A percentile compares a stretch with the other conserved stretches of the same genome.
Evolutionary conservation across 1,140 invertebrate species (phyloP).

Genomic region (Ephestia elutella): DNA sequence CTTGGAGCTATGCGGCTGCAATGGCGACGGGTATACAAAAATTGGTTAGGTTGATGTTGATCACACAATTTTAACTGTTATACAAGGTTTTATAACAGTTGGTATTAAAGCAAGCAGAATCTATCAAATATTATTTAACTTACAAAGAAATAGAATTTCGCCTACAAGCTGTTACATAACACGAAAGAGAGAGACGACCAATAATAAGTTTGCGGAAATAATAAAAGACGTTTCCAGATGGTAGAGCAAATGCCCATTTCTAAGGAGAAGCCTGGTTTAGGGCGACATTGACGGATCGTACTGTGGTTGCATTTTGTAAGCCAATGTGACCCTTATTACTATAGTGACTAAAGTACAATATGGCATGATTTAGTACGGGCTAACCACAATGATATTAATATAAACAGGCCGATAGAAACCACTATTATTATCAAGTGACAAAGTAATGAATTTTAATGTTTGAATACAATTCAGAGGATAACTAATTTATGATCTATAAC

Average conservation of each 20-base stretch:
- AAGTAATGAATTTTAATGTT: background rate
- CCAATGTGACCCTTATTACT: background rate
- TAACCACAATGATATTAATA: background rate
- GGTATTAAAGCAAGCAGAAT: too few relatives aligned
- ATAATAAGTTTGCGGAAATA: conserved; percentile 3
- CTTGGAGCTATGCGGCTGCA: too few relatives aligned
- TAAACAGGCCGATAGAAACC: background rate
- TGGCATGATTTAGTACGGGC: background rate
- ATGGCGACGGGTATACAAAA: too few relatives aligned
- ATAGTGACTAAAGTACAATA: background rate
- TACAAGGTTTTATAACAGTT: background rate
- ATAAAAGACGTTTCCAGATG: conserved; percentile 3
- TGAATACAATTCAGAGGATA: too few relatives aligned
- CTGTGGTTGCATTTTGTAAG: background rate
- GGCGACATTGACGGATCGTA: conserved; percentile 25
- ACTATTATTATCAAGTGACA: background rate
- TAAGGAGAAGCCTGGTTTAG: conserved; percentile 10
- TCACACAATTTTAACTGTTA: background rate
- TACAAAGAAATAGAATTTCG: background rate
- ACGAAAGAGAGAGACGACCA: background rate
- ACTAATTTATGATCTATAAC: too few relatives aligned
- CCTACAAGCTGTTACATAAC: background rate
- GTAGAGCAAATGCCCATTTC: conserved; percentile 4
- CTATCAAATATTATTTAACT: too few relatives aligned
- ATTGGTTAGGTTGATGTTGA: too few relatives aligned